Percentiles rank a stretch among this genome's conserved stretches.
Conservation (phyloP, 2,797 vertebrate genomes). For the Holocentrus rufus region DNA sequence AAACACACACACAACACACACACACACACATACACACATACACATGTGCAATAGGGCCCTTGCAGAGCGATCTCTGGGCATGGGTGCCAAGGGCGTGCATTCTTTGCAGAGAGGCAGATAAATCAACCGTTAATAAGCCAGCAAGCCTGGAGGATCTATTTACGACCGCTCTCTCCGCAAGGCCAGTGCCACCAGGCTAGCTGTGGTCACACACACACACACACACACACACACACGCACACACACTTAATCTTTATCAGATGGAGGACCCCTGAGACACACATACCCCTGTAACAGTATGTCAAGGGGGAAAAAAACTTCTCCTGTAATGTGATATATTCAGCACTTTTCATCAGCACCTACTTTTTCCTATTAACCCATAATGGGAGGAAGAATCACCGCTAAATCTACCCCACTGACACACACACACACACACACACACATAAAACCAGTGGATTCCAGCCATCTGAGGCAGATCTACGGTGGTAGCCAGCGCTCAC, state of each 20-base stretch:
- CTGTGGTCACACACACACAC: conserved; percentile 38
- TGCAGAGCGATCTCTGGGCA: conserved; percentile 53
- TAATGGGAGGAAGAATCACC: conserved; percentile 61
- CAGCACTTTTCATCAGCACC: conserved; percentile 65
- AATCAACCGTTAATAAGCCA: conserved; percentile 80
- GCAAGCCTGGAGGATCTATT: conserved; percentile 68
- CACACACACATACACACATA: no score
- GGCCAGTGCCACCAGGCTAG: conserved; percentile 64
- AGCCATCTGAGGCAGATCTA: conserved; percentile 45
- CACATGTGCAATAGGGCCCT: conserved; percentile 69
- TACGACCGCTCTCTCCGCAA: conserved; percentile 73
- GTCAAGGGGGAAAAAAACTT: conserved; percentile 44
- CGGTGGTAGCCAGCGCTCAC: conserved; percentile 36
- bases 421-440: conserved; percentile 26
- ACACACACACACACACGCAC: conserved; percentile 23
- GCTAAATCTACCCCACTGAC: conserved; percentile 55
- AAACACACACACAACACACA: conserved; percentile 23
- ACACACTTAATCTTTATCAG: conserved; percentile 43
- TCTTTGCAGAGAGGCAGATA: conserved; percentile 72
- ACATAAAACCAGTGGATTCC: conserved; percentile 36
- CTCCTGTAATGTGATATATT: conserved; percentile 55
- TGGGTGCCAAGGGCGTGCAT: conserved; percentile 73
- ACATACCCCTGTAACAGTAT: conserved; percentile 39
- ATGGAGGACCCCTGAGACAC: conserved; percentile 52
- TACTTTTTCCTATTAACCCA: conserved; percentile 68